Evolutionary conservation across 1,140 invertebrate species (phyloP), one percentile per base, ranked within the genome.

Genomic region (Calephelis nemesis): DNA sequence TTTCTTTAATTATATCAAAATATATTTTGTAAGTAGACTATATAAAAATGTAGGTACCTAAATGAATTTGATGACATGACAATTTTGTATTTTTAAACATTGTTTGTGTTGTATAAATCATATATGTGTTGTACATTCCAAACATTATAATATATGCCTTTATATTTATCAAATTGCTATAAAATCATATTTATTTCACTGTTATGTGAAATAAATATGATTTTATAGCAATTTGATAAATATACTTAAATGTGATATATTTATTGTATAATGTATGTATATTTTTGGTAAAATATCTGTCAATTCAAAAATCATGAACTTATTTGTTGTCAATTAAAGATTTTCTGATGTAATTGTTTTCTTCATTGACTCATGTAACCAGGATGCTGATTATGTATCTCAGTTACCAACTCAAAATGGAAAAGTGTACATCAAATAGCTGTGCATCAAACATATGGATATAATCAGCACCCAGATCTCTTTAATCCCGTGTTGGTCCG

Each of bases 311-410:
- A 67, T 68, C 70, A 69, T 74, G 73, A 81, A 84, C 76, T 78
- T 81, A 76, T 82, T 82, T 82, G 75, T 84, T 77, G 83, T 87
- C 84, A 87, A 87, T 87, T 87, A 84, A 81, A 87, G 70, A 78
- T 79, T 76, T 79, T 73, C 77, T 75, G 70, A 69, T 68, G 62
- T 69, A 67, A 49, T 9, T 52, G 52, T 9, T 30, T 52, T 66
- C 71, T 80, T 73, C 64, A 54, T 76, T 75, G 52, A 66, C 30
- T 3, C 5, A 3, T 1, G 0, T 39, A 39, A 6, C 15, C 15
- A 7, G 6, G 42, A 6, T 45, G 6, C 30, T 30, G 30, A 30
- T 30, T 30, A 30, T 30, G 2, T 30, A 30, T 30, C 30, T 30
- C 30, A 30, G 30, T 30, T 30, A 2, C 30, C 30, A 30, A 30